Evolutionary conservation across 2,113 vertebrate species (phyloP), one percentile per base, ranked within the genome.

Genomic region (Apeltes quadracus): DNA sequence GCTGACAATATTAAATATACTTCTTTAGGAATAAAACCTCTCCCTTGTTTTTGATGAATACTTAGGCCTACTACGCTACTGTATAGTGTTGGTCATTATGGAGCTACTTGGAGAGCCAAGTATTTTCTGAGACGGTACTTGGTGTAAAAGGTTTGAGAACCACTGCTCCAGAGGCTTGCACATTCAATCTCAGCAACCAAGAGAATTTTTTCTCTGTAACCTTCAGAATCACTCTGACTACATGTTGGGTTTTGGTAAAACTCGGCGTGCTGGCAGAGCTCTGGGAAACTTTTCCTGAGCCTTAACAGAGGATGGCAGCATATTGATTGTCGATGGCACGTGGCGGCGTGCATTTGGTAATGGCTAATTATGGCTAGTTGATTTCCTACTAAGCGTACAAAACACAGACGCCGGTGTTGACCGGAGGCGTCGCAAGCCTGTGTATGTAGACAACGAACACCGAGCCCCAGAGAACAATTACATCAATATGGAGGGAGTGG

Each of bases 391-490:
- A 18, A 74, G 54, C 12, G 0, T 67, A 72, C 59, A 72, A 48
- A 34, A 69, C 18, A 5, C 20, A 38, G 48, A 36, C 55, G 23
- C 46, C 22, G 15, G 41, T 23, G 65, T 61, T 46, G 39, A 67
- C 55, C 41, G 3, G 16, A 58, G 65, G 61, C 32, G 4, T 58
- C 3, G n/a, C 53, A 43, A 15, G 58, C 23, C 51, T 20, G 51
- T 44, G 82, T 57, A 72, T 59, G 61, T 38, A 16, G 78, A 73
- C 59, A 75, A 48, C 81, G 84, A 59, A 76, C 14, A 43, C 11
- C 3, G 48, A 76, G 72, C 71, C 65, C 69, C 57, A 20, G 80
- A 69, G 76, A 82, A 41, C 62, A 55, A 82, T 83, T 50, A 75
- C 34, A 69, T 62, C 53, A 70, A 7, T 5, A 15, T 13, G 65